Evolutionary conservation across 2,113 vertebrate species (phyloP).

Genomic region (Dicrurus megarhynchus): DNA sequence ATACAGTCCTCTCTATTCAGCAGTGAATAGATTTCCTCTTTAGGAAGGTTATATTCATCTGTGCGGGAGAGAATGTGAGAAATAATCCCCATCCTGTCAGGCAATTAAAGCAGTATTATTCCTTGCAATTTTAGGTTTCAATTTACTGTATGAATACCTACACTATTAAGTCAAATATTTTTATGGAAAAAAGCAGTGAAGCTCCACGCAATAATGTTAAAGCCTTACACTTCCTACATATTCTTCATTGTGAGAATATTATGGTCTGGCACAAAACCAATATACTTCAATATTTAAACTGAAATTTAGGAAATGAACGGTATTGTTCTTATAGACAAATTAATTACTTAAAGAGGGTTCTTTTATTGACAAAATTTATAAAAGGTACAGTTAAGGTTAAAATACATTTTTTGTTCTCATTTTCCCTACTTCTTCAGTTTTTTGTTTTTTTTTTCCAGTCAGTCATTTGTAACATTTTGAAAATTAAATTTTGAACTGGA

Average conservation of each 20-base stretch:
- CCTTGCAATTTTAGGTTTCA: slow-evolving; percentile 32
- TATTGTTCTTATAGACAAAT: background rate
- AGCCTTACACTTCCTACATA: background rate
- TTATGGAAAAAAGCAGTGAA: background rate
- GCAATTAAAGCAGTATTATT: slow-evolving; percentile 33
- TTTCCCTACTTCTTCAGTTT: background rate
- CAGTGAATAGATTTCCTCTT: slow-evolving; percentile 5
- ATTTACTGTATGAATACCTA: slow-evolving; percentile 32
- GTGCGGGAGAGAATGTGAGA: background rate
- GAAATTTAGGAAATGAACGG: background rate
- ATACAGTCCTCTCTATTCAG: background rate
- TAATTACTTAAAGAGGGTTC: background rate
- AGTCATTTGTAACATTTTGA: background rate
- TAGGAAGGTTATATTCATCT: slow-evolving; percentile 15
- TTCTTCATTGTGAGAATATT: background rate
- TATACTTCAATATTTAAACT: background rate
- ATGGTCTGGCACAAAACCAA: background rate
- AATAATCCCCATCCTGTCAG: slow-evolving; percentile 20
- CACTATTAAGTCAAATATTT: slow-evolving; percentile 40
- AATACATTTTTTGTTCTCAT: background rate
- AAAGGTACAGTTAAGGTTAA: background rate
- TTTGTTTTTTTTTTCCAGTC: background rate
- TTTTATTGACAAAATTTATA: background rate
- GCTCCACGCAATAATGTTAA: background rate
- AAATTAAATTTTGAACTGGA: background rate